Percentiles rank a stretch among this genome's conserved stretches.
phyloP scores from a whole-genome alignment of 2,113 vertebrate species.

The Hemicordylus capensis region DNA sequence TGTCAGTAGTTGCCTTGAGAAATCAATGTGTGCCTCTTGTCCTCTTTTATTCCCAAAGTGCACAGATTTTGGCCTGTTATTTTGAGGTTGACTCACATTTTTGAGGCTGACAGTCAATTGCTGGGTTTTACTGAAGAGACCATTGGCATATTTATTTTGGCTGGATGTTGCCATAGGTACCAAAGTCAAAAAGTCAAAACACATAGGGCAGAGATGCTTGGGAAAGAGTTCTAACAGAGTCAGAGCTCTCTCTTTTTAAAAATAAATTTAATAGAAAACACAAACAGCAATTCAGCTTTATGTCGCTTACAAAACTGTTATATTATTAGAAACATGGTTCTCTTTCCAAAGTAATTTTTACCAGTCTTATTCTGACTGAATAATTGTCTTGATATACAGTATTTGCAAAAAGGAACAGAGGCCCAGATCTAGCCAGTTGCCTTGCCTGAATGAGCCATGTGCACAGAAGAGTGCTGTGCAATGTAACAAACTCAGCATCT shows the following conservation, averaged over 20 bases:
- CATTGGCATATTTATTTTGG: slow-evolving; percentile 43
- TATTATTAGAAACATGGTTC: slow-evolving; percentile 46
- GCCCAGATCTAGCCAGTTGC: background rate
- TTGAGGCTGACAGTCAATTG: slow-evolving; percentile 18
- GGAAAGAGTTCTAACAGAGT: slow-evolving; percentile 51
- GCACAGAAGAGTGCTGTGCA: background rate
- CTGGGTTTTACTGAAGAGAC: slow-evolving; percentile 39
- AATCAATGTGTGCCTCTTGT: background rate
- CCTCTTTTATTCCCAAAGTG: slow-evolving; percentile 37
- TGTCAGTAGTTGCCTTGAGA: background rate
- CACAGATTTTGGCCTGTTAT: slow-evolving; percentile 37
- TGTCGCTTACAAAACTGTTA: slow-evolving; percentile 46
- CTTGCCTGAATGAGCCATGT: background rate
- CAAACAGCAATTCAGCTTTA: slow-evolving; percentile 49
- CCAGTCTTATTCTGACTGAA: slow-evolving; percentile 46
- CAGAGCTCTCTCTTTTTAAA: slow-evolving; percentile 49
- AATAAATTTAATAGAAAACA: slow-evolving; percentile 66
- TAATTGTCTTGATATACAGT: slow-evolving; percentile 4
- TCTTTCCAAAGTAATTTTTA: slow-evolving; percentile 39
- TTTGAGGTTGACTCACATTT: slow-evolving; percentile 37
- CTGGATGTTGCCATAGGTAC: slow-evolving; percentile 61
- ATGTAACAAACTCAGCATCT: background rate
- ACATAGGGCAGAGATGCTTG: slow-evolving; percentile 64
- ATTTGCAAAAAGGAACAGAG: slow-evolving; percentile 33
- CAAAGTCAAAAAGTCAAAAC: slow-evolving; percentile 55